A percentile compares a stretch with the other conserved stretches of the same genome.
Evolutionary conservation across 2,113 vertebrate species (phyloP).

Genomic region (Ciconia maguari): DNA sequence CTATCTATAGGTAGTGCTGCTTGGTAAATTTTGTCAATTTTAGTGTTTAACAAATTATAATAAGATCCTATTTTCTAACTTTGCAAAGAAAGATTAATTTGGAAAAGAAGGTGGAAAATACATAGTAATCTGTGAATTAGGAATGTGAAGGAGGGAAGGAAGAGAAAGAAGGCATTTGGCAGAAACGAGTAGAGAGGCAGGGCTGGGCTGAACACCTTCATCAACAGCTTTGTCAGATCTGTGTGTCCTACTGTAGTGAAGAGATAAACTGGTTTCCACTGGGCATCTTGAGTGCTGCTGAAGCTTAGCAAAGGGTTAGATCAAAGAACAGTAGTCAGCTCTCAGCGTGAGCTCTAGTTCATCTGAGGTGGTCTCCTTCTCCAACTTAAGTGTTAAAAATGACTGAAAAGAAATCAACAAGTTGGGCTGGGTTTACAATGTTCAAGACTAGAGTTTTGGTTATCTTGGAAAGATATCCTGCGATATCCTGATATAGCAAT

Average conservation of each 20-base stretch:
- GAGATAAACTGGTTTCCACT: not conserved
- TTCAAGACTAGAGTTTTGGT: not conserved
- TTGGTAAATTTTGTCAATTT: not conserved
- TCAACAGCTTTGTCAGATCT: not conserved
- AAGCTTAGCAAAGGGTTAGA: not conserved
- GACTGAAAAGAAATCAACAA: not conserved
- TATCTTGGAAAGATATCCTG: not conserved
- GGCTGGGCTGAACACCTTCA: not conserved
- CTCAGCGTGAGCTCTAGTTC: not conserved
- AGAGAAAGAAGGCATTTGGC: not conserved
- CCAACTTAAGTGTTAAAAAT: not conserved
- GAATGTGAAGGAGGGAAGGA: not conserved
- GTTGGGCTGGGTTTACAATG: not conserved
- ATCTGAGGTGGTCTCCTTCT: not conserved
- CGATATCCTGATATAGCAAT: not conserved
- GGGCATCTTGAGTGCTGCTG: not conserved
- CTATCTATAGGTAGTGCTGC: not conserved
- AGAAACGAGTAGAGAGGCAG: not conserved
- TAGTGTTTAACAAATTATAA: not conserved
- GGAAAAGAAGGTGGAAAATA: not conserved
- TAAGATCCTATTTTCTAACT: not conserved
- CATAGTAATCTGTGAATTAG: not conserved
- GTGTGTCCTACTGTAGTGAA: not conserved
- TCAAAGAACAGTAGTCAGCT: not conserved
- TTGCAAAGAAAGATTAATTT: not conserved